Conservation (phyloP, 2,797 vertebrate species). For the Cottoperca gobio region DNA sequence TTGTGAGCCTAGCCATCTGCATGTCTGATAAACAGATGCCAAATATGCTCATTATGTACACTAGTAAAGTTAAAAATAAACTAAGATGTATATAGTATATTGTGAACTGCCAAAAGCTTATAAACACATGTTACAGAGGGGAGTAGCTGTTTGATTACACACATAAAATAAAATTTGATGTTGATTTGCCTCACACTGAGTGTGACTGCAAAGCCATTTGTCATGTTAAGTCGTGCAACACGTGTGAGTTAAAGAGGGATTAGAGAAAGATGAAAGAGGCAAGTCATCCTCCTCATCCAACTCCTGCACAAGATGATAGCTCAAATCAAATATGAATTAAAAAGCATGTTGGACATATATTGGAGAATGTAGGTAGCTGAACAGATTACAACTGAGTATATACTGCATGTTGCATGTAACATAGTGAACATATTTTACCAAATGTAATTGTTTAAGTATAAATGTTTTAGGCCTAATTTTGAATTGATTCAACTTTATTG, state of each 20-base stretch:
- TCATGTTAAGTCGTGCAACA: conserved; percentile 21
- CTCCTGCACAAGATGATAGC: conserved; percentile 7
- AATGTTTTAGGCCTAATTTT: background rate
- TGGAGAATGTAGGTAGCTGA: background rate
- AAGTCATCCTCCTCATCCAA: conserved; percentile 6
- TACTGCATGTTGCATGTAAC: no score
- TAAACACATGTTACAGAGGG: background rate
- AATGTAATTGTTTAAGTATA: background rate
- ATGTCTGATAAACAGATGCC: background rate
- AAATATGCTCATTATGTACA: conserved; percentile 1
- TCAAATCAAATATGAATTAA: background rate
- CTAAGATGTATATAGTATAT: background rate
- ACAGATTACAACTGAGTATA: no score
- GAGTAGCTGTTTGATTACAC: background rate
- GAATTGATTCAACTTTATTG: no score
- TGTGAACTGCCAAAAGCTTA: background rate
- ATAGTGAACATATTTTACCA: background rate
- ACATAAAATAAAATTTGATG: background rate
- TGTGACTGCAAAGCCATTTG: conserved; percentile 3
- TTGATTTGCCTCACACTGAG: background rate
- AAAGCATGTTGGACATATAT: background rate
- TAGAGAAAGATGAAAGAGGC: conserved; percentile 31
- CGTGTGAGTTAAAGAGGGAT: conserved; percentile 26
- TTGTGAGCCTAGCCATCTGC: background rate
- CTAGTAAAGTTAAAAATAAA: background rate